phyloP scores from a whole-genome alignment of 1,140 invertebrate genomes.

The Myzus persicae region DNA sequence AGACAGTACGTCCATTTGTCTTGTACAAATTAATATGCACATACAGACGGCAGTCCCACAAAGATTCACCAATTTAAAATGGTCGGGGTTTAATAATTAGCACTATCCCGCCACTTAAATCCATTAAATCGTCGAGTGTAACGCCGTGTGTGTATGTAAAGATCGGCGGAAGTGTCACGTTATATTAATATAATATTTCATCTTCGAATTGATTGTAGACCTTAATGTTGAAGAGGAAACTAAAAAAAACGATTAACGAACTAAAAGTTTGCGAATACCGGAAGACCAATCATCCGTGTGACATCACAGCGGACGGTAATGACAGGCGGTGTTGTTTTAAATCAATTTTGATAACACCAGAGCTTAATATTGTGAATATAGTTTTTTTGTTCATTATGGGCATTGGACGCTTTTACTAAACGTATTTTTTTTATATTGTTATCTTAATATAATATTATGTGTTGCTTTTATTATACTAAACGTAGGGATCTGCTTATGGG shows the following conservation, averaged over 20 bases:
- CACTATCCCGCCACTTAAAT: not conserved
- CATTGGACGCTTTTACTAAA: not conserved
- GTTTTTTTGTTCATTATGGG: not conserved
- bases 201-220: not conserved
- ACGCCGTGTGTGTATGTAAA: not conserved
- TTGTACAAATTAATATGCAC: not conserved
- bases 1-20: not conserved
- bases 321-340: not conserved
- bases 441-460: not conserved
- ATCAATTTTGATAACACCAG: not conserved
- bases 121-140: not conserved
- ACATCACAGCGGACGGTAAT: conserved; percentile 4
- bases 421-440: not conserved
- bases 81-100: not conserved
- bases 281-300: not conserved
- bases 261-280: conserved; percentile 12
- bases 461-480: not conserved
- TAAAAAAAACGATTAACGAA: not conserved
- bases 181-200: not conserved
- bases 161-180: not conserved
- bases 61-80: not conserved
- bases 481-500: not conserved
- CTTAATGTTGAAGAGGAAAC: not conserved
- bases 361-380: not conserved
- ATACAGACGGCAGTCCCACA: not conserved